Evolutionary conservation across 2,888 invertebrate genomes (phyloP), one percentile per base, ranked within the genome.

Genomic region (Drosophila hamatofila): DNA sequence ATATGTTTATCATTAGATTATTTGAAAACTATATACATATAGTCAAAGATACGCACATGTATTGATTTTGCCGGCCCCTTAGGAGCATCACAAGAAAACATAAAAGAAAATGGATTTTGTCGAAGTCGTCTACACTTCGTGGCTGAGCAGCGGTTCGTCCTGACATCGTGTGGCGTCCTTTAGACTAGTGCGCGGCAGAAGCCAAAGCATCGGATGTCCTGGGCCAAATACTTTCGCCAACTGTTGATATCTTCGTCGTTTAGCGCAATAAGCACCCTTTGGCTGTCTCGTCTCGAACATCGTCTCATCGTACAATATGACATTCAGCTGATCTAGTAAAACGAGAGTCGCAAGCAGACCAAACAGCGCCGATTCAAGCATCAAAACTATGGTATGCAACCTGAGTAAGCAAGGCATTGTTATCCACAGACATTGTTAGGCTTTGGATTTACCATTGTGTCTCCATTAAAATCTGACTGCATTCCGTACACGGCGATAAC

Each of bases 291-390:
- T 95, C 91, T 97, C 97, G 1, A 97, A 95, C 1, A 96, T 96
- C 18, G 97, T 97, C 93, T 97, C 97, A 90, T 97, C 97, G 64
- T 95, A 95, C 75, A 97, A 94, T 85, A 97, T 96, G 11, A 97
- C 96, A 91, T 96, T 96, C 79, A 97, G 93, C 93, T 97, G 97
- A 93, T 97, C 97, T 80, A 96, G 95, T 93, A 97, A 95, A 75
- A 98, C 97, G 46, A 96, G 97, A 65, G 96, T 94, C n/a, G 97
- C 97, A 92, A 98, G 98, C 91, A 98, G 94, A 12, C 97, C 97
- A 93, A 98, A 98, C 30, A 98, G 93, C 6, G 96, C 94, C 67
- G 96, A 96, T 92, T 97, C 97, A 92, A 97, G 93, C 66, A 97
- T 94, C 76, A 97, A 93, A 83, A 97, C 95, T 55, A 97, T 96